These are phyloP conservation scores for Bradypodion ventrale DNA, from an alignment of 2,797 vertebrate genomes.

Conservation along the genomic window DNA sequence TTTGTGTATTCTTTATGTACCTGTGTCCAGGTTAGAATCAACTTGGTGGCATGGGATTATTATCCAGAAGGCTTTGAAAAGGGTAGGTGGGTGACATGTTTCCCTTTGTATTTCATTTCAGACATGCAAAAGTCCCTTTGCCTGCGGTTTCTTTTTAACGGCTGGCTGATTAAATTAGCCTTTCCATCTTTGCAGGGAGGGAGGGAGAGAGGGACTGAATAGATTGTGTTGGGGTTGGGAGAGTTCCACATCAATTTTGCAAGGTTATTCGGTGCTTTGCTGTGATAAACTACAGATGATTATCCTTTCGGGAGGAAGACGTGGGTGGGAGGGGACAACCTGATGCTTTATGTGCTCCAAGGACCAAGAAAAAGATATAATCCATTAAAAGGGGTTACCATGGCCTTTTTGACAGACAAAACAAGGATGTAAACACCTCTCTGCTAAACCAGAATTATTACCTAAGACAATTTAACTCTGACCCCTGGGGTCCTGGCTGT, in stretches of 20 bases:
- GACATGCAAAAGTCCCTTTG: conserved; percentile 15
- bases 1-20: no score
- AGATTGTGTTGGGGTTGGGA: neutral
- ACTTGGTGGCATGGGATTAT: no score
- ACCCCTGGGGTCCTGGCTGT: no score
- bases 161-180: conserved; percentile 14
- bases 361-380: fast-evolving
- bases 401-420: no score
- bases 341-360: neutral
- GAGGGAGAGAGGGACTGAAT: neutral
- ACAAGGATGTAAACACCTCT: no score
- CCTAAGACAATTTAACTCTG: no score
- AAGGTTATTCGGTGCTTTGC: neutral
- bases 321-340: neutral
- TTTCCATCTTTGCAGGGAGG: neutral
- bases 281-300: neutral
- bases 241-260: neutral
- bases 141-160: neutral
- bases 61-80: neutral
- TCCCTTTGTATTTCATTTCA: neutral
- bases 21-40: no score
- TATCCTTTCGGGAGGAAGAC: neutral
- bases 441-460: no score
- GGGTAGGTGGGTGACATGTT: neutral
- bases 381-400: neutral